Percentiles rank a stretch among this genome's conserved stretches.
Evolutionary conservation across 1,140 invertebrate species (phyloP).

Genomic region (Drosophila lacertosa): DNA sequence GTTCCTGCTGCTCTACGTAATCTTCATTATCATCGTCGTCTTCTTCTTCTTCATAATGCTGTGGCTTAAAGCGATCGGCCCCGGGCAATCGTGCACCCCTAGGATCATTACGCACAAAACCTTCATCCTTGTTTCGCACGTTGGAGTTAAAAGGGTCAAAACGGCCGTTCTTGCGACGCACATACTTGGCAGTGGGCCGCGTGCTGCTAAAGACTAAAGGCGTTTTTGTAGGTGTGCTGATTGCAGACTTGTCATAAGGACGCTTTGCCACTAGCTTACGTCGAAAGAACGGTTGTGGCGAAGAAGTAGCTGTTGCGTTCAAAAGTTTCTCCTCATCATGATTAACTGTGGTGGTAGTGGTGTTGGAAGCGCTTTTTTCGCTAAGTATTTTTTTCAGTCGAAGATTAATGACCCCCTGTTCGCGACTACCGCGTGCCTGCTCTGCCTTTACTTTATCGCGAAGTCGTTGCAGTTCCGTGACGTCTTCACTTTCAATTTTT

Average conservation of each 20-base stretch:
- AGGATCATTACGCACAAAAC: conserved; percentile 74
- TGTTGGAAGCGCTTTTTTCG: conserved; percentile 21
- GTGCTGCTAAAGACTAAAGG: conserved; percentile 36
- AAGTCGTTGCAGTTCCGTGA: conserved; percentile 56
- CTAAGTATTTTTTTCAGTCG: conserved; percentile 60
- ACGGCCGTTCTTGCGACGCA: conserved; percentile 72
- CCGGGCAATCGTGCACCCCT: conserved; percentile 58
- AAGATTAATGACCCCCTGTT: conserved; percentile 65
- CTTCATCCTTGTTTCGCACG: conserved; percentile 64
- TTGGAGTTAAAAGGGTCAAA: conserved; percentile 77
- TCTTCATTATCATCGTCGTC: conserved; percentile 83
- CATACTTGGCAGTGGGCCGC: conserved; percentile 66
- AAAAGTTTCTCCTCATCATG: too few relatives aligned
- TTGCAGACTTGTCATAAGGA: conserved; percentile 46
- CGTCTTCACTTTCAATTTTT: conserved; percentile 7
- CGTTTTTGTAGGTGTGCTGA: conserved; percentile 25
- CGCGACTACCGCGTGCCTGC: conserved; percentile 52
- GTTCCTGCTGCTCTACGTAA: conserved; percentile 71
- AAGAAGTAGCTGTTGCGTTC: too few relatives aligned
- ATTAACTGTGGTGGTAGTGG: not conserved
- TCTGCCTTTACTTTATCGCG: conserved; percentile 69
- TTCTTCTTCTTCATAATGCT: conserved; percentile 5
- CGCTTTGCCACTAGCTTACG: conserved; percentile 72
- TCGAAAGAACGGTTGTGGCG: conserved; percentile 58
- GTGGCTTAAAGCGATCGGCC: conserved; percentile 57